phyloP scores from a whole-genome alignment of 2,113 vertebrate genomes.

The Mirounga angustirostris region DNA sequence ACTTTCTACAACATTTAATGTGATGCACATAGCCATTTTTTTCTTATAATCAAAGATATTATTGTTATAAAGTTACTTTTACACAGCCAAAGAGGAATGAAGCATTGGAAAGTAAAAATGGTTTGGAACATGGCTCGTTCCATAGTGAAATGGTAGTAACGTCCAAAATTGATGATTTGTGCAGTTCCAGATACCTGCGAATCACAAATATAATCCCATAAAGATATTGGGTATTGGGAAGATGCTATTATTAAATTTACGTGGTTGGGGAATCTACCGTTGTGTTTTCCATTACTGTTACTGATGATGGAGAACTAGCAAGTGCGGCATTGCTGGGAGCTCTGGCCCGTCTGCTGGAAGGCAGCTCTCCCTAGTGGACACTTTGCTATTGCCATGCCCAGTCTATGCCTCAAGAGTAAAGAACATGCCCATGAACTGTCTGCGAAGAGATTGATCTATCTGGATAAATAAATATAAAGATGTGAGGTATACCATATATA shows the following conservation, averaged over 20 bases:
- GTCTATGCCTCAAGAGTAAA: background rate
- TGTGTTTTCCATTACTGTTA: slow-evolving; percentile 56
- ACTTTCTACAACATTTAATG: background rate
- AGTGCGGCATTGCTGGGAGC: too few relatives aligned
- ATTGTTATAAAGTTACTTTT: background rate
- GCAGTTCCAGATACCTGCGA: background rate
- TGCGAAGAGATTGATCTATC: background rate
- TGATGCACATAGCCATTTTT: background rate
- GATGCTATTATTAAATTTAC: background rate
- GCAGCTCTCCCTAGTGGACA: slow-evolving; percentile 83
- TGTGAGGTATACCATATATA: background rate
- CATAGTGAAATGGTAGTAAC: background rate
- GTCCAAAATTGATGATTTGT: background rate
- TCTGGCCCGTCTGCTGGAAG: slow-evolving; percentile 69
- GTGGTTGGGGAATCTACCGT: background rate
- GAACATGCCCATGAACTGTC: background rate
- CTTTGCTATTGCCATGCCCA: background rate
- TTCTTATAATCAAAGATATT: background rate
- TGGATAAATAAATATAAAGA: background rate
- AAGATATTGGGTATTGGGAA: background rate
- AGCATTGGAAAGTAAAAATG: slow-evolving; percentile 11
- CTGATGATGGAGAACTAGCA: background rate
- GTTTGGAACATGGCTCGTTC: background rate
- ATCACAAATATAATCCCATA: background rate
- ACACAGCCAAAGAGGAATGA: background rate